A percentile compares a stretch with the other conserved stretches of the same genome.
Evolutionary conservation across 2,888 invertebrate genomes (phyloP).

Genomic region (Nemapogon koenigi): DNA sequence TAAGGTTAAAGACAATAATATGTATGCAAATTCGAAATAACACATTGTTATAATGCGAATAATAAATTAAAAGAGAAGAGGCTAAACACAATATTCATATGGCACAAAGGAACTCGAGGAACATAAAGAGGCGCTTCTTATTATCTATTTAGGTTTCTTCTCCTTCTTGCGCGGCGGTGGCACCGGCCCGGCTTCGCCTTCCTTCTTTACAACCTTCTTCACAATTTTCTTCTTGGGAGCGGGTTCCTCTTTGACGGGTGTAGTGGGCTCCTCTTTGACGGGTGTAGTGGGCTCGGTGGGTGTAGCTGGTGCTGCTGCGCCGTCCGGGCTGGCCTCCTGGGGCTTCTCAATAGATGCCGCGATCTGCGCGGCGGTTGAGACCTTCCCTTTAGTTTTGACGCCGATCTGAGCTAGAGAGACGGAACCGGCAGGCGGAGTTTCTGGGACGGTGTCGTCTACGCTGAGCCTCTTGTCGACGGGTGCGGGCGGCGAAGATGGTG

Average conservation of each 20-base stretch:
- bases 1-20: constrained; percentile 16
- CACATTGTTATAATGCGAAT: constrained; percentile 4
- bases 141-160: constrained; percentile 59
- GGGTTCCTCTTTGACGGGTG: constrained; percentile 21
- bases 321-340: constrained; percentile 13
- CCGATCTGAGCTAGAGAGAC: constrained; percentile 60
- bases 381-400: constrained; percentile 41
- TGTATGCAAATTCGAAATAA: constrained; percentile 5
- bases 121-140: constrained; percentile 41
- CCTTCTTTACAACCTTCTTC: constrained; percentile 62
- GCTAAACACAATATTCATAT: not conserved
- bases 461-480: constrained; percentile 28
- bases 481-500: constrained; percentile 22
- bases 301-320: constrained; percentile 16
- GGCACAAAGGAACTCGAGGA: constrained; percentile 3
- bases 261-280: constrained; percentile 11
- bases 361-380: constrained; percentile 43
- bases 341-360: constrained; percentile 37
- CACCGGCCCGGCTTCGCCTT: constrained; percentile 47
- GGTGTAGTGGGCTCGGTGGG: constrained; percentile 18
- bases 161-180: constrained; percentile 64
- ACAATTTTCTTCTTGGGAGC: constrained; percentile 45
- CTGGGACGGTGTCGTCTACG: constrained; percentile 42
- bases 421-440: constrained; percentile 56
- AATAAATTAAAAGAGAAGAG: constrained; percentile 1